These are phyloP conservation scores for Ptyas mucosa DNA, from an alignment of 2,113 vertebrate genomes.

Conservation along the genomic window DNA sequence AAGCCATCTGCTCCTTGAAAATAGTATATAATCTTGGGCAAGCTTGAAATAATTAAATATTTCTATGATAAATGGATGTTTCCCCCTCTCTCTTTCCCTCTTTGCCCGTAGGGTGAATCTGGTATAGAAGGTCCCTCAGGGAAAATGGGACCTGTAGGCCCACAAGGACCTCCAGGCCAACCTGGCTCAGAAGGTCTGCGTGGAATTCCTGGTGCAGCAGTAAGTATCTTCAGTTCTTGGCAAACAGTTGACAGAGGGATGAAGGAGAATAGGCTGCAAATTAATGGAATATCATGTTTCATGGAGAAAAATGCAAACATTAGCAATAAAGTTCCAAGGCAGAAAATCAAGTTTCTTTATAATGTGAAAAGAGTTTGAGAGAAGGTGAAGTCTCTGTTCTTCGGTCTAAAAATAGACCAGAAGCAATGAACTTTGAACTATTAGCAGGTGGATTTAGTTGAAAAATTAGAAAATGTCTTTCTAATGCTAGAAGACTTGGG, in stretches of 20 bases:
- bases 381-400: background rate
- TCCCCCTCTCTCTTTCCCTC: background rate
- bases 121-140: constrained; percentile 77
- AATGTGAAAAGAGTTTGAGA: background rate
- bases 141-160: constrained; percentile 79
- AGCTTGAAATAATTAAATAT: background rate
- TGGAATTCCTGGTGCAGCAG: constrained; percentile 86
- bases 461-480: background rate
- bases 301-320: background rate
- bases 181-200: constrained; percentile 80
- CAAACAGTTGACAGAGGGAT: background rate
- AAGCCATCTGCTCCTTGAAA: background rate
- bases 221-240: constrained; percentile 65
- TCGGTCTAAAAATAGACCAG: background rate
- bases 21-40: no score
- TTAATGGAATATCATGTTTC: background rate
- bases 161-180: constrained; percentile 80
- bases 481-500: background rate
- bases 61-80: background rate
- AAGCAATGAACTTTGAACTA: background rate
- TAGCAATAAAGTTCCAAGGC: background rate
- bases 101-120: constrained; percentile 69
- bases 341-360: background rate
- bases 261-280: background rate
- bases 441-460: background rate